A percentile compares a stretch with the other conserved stretches of the same genome.
phyloP scores from a whole-genome alignment of 2,113 vertebrate genomes.

The Tychaedon coryphoeus region DNA sequence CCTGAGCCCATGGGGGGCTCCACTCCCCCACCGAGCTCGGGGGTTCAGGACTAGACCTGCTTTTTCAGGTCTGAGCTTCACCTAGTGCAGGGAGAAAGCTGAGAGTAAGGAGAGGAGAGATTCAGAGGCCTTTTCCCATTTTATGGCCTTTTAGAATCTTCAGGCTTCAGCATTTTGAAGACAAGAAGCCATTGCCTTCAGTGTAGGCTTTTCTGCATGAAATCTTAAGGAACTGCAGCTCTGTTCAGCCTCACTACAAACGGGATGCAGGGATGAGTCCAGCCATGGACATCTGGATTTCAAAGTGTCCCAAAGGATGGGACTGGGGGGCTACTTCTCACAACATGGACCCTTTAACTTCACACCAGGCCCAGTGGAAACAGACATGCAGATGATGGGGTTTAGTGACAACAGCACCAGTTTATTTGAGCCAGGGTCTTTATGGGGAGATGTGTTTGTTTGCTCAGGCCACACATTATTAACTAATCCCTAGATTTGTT shows the following conservation, averaged over 20 bases:
- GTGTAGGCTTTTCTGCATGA: not conserved
- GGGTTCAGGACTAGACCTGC: not conserved
- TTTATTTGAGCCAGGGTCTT: conserved; percentile 37
- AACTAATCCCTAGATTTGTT: conserved; percentile 43
- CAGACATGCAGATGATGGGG: conserved; percentile 30
- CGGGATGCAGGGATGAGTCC: not conserved
- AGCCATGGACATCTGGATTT: not conserved
- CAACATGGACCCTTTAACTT: not conserved
- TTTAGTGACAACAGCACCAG: conserved; percentile 47
- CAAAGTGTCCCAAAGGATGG: not conserved
- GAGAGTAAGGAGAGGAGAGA: not conserved
- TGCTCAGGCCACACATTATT: conserved; percentile 51
- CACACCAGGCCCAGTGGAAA: not conserved
- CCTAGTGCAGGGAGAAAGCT: not conserved
- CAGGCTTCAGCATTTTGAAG: not conserved
- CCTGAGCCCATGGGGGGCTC: not conserved
- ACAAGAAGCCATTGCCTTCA: not conserved
- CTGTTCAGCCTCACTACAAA: not conserved
- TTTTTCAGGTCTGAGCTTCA: not conserved
- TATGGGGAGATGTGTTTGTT: conserved; percentile 37
- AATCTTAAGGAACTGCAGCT: not conserved
- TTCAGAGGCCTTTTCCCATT: not conserved
- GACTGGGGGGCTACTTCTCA: not conserved
- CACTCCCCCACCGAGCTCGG: not conserved
- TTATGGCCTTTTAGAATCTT: not conserved